Evolutionary conservation across 2,113 vertebrate species (phyloP).

Genomic region (Osmerus mordax): DNA sequence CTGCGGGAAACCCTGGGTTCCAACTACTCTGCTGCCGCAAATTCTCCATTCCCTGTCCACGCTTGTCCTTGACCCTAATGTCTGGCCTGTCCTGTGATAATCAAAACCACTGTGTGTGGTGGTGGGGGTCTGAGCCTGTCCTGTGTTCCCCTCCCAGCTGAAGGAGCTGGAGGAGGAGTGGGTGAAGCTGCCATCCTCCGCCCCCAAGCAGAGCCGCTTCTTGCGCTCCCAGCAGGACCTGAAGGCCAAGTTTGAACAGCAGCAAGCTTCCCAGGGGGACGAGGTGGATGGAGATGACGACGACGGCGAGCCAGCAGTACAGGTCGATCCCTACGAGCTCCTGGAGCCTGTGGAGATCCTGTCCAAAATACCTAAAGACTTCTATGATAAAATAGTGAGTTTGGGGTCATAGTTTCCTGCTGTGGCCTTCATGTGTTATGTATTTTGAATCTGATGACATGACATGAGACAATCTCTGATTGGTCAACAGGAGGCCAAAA

Average conservation of each 20-base stretch:
- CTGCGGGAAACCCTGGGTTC: no score
- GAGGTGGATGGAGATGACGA: constrained; percentile 87
- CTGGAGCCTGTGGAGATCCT: constrained; percentile 94
- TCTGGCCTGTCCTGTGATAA: no score
- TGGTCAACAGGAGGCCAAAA: constrained; percentile 88
- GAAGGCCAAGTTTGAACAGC: constrained; percentile 92
- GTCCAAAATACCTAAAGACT: constrained; percentile 96
- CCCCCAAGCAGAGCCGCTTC: constrained; percentile 87
- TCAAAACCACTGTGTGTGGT: no score
- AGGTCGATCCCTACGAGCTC: constrained; percentile 93
- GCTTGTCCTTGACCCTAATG: no score
- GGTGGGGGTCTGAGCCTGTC: neutral
- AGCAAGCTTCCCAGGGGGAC: constrained; percentile 83
- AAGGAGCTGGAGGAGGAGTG: constrained; percentile 98
- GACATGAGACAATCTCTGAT: no score
- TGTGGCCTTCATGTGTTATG: neutral
- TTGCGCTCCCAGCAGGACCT: constrained; percentile 96
- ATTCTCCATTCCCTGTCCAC: no score
- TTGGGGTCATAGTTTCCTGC: neutral
- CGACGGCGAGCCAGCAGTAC: constrained; percentile 72
- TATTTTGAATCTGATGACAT: constrained; percentile 17
- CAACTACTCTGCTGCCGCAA: no score
- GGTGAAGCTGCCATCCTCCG: constrained; percentile 83
- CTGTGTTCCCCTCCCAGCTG: constrained; percentile 68
- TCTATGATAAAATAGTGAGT: constrained; percentile 97